Evolutionary conservation across 2,113 vertebrate genomes (phyloP).

Genomic region (Dicerorhinus sumatrensis): DNA sequence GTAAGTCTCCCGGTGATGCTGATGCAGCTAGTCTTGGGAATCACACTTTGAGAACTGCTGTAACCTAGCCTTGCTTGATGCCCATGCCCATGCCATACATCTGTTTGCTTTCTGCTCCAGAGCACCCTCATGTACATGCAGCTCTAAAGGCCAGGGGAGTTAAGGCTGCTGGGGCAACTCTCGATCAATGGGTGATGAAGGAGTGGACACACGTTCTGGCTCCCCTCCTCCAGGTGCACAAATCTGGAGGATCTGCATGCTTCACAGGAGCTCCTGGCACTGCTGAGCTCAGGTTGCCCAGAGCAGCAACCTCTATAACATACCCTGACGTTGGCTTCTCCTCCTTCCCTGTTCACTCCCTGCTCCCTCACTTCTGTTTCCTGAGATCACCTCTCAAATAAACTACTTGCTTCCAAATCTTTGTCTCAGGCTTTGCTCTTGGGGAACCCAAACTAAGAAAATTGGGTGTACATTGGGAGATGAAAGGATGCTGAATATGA

Average conservation of each 20-base stretch:
- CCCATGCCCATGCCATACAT: accelerated
- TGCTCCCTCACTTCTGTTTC: not conserved
- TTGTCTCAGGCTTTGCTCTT: not conserved
- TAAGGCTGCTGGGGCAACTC: not conserved
- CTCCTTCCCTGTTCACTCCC: not conserved
- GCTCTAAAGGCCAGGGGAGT: not conserved
- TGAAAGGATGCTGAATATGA: not conserved
- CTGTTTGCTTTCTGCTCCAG: not conserved
- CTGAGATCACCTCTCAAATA: not conserved
- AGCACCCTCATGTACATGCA: not conserved
- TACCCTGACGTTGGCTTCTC: not conserved
- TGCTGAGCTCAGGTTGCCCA: not conserved
- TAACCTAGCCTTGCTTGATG: not conserved
- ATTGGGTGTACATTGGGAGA: not conserved
- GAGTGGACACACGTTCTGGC: not conserved
- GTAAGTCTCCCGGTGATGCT: not conserved
- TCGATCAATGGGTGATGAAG: not conserved
- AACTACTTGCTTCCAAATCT: not conserved
- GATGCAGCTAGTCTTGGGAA: not conserved
- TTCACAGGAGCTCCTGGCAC: not conserved
- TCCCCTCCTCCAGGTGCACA: not conserved
- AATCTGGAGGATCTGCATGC: not conserved
- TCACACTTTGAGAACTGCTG: not conserved
- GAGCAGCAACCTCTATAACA: not conserved
- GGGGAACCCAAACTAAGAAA: not conserved